Evolutionary conservation across 1,140 invertebrate genomes (phyloP).

Genomic region (Solen grandis): DNA sequence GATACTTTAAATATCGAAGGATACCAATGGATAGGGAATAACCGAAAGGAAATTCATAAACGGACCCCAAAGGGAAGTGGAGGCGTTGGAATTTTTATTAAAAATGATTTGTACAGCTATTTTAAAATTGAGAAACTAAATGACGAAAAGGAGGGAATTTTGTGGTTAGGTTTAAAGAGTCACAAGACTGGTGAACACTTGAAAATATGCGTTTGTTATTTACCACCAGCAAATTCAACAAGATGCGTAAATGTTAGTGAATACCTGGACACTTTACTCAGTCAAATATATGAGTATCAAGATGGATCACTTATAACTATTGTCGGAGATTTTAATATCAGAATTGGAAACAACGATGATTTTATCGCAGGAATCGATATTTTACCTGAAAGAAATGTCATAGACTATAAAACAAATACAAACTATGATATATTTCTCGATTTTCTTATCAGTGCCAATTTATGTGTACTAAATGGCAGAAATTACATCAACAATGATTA

Average conservation of each 20-base stretch:
- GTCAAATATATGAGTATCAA: conserved; percentile 14
- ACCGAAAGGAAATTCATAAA: conserved; percentile 25
- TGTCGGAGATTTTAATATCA: conserved; percentile 23
- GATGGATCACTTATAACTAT: conserved; percentile 7
- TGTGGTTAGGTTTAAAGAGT: not conserved
- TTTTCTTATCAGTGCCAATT: conserved; percentile 35
- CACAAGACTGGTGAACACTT: not conserved
- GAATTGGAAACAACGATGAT: conserved; percentile 6
- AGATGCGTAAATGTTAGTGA: conserved; percentile 1
- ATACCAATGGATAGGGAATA: conserved; percentile 43
- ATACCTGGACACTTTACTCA: conserved; percentile 6
- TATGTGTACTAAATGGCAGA: conserved; percentile 40
- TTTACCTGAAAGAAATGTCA: conserved; percentile 1
- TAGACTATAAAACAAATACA: conserved; percentile 25
- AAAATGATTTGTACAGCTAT: conserved; percentile 35
- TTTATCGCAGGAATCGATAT: conserved; percentile 34
- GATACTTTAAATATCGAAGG: conserved; percentile 11
- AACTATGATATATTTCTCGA: conserved; percentile 22
- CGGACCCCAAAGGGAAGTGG: conserved; percentile 31
- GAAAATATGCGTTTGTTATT: conserved; percentile 22
- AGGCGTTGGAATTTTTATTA: conserved; percentile 40
- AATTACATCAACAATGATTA: conserved; percentile 31
- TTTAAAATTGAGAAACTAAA: too few species aligned
- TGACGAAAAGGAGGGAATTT: conserved; percentile 60
- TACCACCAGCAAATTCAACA: conserved; percentile 17